A percentile compares a stretch with the other conserved stretches of the same genome.
Evolutionary conservation across 2,888 invertebrate species (phyloP).

Genomic region (Hipparchia semele): DNA sequence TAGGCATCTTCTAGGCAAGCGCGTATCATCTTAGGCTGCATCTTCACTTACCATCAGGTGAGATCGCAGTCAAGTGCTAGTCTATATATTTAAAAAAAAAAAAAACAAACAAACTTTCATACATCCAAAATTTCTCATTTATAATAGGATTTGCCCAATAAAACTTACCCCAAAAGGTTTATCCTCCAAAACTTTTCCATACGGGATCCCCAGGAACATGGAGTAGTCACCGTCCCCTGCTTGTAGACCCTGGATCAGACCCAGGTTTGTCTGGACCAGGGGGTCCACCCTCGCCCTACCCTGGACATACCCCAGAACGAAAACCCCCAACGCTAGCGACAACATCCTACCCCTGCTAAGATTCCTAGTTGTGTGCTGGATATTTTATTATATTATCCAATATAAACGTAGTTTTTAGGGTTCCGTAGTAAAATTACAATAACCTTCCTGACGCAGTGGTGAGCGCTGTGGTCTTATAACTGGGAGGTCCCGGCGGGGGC

Average conservation of each 20-base stretch:
- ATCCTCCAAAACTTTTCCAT: conserved; percentile 51
- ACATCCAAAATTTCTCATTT: too few relatives aligned
- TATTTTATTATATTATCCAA: not conserved
- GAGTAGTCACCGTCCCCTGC: conserved; percentile 55
- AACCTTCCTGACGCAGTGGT: too few relatives aligned
- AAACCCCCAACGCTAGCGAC: conserved; percentile 4
- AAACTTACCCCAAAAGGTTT: conserved; percentile 62
- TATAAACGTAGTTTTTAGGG: too few relatives aligned
- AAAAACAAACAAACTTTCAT: too few relatives aligned
- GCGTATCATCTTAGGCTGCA: too few relatives aligned
- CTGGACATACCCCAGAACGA: conserved; percentile 13
- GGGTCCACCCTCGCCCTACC: conserved; percentile 49
- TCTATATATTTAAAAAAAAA: too few relatives aligned
- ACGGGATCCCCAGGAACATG: conserved; percentile 64
- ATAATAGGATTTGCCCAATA: not conserved
- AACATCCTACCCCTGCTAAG: conserved; percentile 30
- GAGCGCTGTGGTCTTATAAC: too few relatives aligned
- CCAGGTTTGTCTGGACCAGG: conserved; percentile 55
- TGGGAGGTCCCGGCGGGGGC: too few relatives aligned
- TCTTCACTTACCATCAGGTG: too few relatives aligned
- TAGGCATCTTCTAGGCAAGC: too few relatives aligned
- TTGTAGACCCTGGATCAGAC: conserved; percentile 54
- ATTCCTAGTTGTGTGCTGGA: not conserved
- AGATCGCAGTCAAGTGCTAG: too few relatives aligned
- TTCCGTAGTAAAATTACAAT: too few relatives aligned